Conservation (phyloP, 2,888 invertebrate genomes). For the Drosophila mimica region DNA sequence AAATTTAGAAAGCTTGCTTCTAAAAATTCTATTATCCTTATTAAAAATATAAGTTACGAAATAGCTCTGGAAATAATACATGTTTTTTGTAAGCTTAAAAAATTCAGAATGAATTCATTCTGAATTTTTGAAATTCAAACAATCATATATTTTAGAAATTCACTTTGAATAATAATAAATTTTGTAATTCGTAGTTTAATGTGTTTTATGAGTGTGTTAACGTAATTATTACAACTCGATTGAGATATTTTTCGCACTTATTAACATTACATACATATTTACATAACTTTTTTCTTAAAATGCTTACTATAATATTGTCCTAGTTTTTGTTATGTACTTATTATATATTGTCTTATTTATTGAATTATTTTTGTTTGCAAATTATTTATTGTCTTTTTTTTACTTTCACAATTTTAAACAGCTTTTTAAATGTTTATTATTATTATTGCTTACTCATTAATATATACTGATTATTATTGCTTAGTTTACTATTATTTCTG, state of each 20-base stretch:
- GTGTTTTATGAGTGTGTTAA: not conserved
- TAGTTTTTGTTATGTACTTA: not conserved
- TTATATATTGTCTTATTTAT: too few relatives aligned
- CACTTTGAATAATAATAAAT: not conserved
- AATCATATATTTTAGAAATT: not conserved
- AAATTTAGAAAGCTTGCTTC: too few relatives aligned
- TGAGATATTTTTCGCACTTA: not conserved
- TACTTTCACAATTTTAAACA: too few relatives aligned
- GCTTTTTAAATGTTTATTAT: not conserved
- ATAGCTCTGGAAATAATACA: too few relatives aligned
- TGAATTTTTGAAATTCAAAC: not conserved
- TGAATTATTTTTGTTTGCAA: too few relatives aligned
- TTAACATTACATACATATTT: not conserved
- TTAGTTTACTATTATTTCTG: conserved; percentile 2
- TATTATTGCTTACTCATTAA: conserved; percentile 4
- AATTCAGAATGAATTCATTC: too few relatives aligned
- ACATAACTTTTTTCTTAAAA: accelerated
- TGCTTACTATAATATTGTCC: not conserved
- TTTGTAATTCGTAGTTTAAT: not conserved
- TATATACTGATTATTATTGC: conserved; percentile 9
- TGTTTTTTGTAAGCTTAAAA: not conserved
- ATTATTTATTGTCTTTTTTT: too few relatives aligned
- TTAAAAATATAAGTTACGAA: too few relatives aligned
- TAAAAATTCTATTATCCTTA: not conserved
- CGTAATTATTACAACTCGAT: not conserved